Evolutionary conservation across 1,140 invertebrate species (phyloP).

Genomic region (Pogonomyrmex californicus): DNA sequence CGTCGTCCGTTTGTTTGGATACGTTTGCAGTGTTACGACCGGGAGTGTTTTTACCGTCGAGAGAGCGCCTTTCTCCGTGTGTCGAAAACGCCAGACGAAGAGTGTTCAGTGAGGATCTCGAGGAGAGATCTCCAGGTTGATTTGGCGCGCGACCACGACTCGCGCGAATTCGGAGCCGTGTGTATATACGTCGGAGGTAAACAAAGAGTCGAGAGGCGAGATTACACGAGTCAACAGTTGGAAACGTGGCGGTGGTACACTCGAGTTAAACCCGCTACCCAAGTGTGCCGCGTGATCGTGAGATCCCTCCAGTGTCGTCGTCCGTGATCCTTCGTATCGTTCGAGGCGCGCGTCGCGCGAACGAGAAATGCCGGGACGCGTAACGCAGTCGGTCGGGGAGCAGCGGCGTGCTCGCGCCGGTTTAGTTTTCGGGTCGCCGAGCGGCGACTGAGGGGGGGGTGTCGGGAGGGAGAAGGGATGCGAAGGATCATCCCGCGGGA

Average conservation of each 20-base stretch:
- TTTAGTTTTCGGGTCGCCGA: conserved; percentile 73
- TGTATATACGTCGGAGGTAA: neutral
- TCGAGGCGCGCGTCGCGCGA: conserved; percentile 31
- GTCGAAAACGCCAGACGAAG: conserved; percentile 24
- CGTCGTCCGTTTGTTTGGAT: conserved; percentile 12
- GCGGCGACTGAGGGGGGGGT: conserved; percentile 77
- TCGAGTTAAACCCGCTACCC: neutral
- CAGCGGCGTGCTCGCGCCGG: conserved; percentile 66
- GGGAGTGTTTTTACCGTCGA: neutral
- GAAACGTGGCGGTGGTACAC: neutral
- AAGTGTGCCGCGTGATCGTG: neutral
- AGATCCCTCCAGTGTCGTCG: neutral
- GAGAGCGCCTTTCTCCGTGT: neutral
- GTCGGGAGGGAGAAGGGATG: conserved; percentile 36
- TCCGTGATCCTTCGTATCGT: neutral
- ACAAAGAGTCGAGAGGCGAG: conserved; percentile 1
- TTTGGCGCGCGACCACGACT: neutral
- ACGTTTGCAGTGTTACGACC: conserved; percentile 11
- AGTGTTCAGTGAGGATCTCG: conserved; percentile 30
- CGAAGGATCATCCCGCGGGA: conserved; percentile 59
- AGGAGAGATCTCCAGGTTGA: neutral
- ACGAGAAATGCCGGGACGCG: conserved; percentile 67
- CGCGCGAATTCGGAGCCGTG: neutral
- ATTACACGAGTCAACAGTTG: neutral
- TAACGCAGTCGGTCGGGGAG: conserved; percentile 44